Evolutionary conservation across 2,888 invertebrate species (phyloP).

Genomic region (Dasysyrphus tricinctus): DNA sequence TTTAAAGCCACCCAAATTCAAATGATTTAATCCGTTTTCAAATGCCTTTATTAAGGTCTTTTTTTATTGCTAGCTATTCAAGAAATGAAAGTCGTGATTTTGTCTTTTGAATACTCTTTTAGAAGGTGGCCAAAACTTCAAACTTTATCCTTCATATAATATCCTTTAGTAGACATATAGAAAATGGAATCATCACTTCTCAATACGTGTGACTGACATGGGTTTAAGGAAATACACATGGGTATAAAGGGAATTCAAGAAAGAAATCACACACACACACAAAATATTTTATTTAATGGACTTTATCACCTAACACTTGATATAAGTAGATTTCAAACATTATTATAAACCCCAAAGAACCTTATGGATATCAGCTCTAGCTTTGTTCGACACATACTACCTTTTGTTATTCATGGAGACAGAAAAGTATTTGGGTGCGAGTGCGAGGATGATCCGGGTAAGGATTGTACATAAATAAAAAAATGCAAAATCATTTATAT

Average conservation of each 20-base stretch:
- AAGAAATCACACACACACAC: background rate
- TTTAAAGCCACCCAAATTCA: background rate
- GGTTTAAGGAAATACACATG: background rate
- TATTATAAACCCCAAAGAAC: constrained; percentile 6
- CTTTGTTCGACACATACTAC: background rate
- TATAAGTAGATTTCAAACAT: constrained; percentile 3
- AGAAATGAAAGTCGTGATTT: background rate
- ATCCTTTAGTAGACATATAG: background rate
- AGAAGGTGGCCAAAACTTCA: background rate
- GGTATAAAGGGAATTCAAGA: background rate
- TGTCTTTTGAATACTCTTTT: background rate
- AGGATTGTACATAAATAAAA: background rate
- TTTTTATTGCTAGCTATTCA: background rate
- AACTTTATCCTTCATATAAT: background rate
- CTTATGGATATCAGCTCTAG: constrained; percentile 1
- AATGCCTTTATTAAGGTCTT: background rate
- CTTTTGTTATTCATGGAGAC: constrained; percentile 6
- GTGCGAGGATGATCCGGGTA: background rate
- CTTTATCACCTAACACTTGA: constrained; percentile 4
- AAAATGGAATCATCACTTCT: background rate
- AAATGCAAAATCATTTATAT: constrained; percentile 18
- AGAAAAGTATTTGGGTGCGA: too few species aligned
- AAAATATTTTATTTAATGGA: background rate
- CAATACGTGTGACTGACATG: background rate
- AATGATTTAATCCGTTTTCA: background rate